A percentile compares a stretch with the other conserved stretches of the same genome.
phyloP scores from a whole-genome alignment of 1,140 invertebrate species.

The Zaprionus kolodkinae region DNA sequence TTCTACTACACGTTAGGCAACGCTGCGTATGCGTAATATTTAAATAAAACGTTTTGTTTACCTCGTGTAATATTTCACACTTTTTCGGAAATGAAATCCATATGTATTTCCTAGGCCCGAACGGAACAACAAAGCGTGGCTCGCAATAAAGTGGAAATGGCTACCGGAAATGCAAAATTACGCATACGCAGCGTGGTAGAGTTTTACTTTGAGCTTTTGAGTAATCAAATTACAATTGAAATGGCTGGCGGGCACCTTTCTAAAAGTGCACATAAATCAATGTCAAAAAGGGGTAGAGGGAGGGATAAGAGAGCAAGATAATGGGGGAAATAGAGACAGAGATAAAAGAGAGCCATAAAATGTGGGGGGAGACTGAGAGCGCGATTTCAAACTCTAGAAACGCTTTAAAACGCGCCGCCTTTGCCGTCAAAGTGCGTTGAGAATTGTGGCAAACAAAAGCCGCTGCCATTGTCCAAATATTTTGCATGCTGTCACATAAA shows the following conservation, averaged over 20 bases:
- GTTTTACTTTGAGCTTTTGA: not conserved
- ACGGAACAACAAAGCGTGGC: slow-evolving; percentile 10
- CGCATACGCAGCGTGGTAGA: slow-evolving; percentile 64
- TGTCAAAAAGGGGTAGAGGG: not conserved
- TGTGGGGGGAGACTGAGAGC: not conserved
- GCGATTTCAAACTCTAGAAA: no score
- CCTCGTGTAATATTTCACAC: slow-evolving; percentile 30
- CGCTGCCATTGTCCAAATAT: slow-evolving; percentile 72
- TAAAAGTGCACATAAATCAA: slow-evolving; percentile 32
- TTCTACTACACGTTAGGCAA: not conserved
- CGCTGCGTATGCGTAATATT: slow-evolving; percentile 1
- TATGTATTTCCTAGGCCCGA: slow-evolving; percentile 30
- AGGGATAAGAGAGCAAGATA: not conserved
- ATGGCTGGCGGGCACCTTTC: slow-evolving; percentile 49
- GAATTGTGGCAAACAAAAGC: slow-evolving; percentile 17
- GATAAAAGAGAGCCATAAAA: not conserved
- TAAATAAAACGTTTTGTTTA: not conserved
- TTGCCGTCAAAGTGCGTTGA: not conserved
- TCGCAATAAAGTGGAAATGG: not conserved
- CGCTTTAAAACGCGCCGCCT: slow-evolving; percentile 39
- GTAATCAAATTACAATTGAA: not conserved
- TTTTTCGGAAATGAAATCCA: slow-evolving; percentile 44
- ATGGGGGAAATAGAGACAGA: no score
- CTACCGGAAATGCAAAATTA: slow-evolving; percentile 58
- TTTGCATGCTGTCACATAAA: slow-evolving; percentile 70